A percentile compares a stretch with the other conserved stretches of the same genome.
These are phyloP conservation scores for Drosophila quinaria DNA, from an alignment of 2,888 invertebrate genomes.

Conservation along the genomic window DNA sequence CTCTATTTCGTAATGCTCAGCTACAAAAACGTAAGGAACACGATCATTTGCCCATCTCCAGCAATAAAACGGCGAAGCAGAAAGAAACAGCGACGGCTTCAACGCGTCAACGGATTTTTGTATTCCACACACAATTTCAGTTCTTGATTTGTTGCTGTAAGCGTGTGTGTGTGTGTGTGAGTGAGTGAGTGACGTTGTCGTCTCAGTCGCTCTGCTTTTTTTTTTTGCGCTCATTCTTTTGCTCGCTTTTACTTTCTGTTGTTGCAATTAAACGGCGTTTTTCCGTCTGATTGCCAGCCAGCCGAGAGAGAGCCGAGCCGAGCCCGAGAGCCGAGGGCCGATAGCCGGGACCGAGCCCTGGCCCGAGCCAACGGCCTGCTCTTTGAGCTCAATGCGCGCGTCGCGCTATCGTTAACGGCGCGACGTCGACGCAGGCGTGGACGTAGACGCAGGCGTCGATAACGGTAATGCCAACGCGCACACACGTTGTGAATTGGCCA, in stretches of 20 bases:
- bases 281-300: slow-evolving; percentile 70
- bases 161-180: slow-evolving; percentile 33
- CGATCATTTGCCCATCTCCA: slow-evolving; percentile 38
- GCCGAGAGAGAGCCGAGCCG: slow-evolving; percentile 23
- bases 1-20: not conserved
- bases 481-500: slow-evolving; percentile 58
- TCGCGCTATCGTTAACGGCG: slow-evolving; percentile 42
- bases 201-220: slow-evolving; percentile 60
- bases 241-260: slow-evolving; percentile 79
- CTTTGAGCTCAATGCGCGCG: slow-evolving; percentile 62
- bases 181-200: slow-evolving; percentile 40
- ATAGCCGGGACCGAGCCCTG: slow-evolving; percentile 11
- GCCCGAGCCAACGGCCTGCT: slow-evolving; percentile 51
- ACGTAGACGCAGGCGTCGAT: slow-evolving; percentile 68
- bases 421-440: slow-evolving; percentile 50
- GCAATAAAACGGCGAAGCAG: slow-evolving; percentile 32
- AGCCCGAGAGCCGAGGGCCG: slow-evolving; percentile 1
- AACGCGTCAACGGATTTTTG: slow-evolving; percentile 76
- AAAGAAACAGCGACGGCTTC: slow-evolving; percentile 41
- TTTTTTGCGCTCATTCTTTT: slow-evolving; percentile 71
- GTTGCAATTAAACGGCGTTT: slow-evolving; percentile 79
- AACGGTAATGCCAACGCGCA: slow-evolving; percentile 70
- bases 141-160: slow-evolving; percentile 26
- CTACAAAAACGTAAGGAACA: slow-evolving; percentile 15
- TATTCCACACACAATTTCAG: slow-evolving; percentile 68